Base-by-base conservation (phyloP, 2,888 invertebrate species). In the Epistrophella euchroma region DNA sequence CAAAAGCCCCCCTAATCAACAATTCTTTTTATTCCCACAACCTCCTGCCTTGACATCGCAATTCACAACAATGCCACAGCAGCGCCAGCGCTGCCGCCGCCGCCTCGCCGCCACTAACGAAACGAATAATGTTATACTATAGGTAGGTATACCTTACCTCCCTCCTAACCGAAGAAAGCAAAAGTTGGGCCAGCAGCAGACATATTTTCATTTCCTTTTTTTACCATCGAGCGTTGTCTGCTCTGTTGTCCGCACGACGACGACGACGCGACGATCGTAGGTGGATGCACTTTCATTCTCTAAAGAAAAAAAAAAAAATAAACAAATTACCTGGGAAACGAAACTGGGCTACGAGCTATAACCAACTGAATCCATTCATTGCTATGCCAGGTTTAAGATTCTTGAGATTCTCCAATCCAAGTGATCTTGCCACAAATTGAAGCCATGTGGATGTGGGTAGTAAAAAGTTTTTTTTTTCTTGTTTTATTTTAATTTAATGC, bases 221-320 rank as follows among this genome's bases (percentile, higher is more conserved):
- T 19, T 19, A 47, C n/a, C 62, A n/a, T 40, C 25, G 5, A 56
- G 11, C 19, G 32, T 66, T 47, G 32, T 17, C 64, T 45, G 17
- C 45, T 50, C 45, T 50, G 4, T 28, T 25, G n/a, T 64, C 47
- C 19, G 32, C 32, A 28, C 45, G 32, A 47, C 52, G 25, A 22
- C 50, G 19, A 22, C 50, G 22, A 50, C 13, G 22, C 22, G 22
- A 22, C 47, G 66, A 47, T 66, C 47, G 66, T 47, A 66, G 66
- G 66, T 47, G 66, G 66, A 66, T 66, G 66, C 66, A 66, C 47
- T 66, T 66, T 66, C 66, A 9, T 47, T 66, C 43, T 62, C n/a
- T 62, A 43, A 62, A 22, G 15, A 37, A 15, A 6, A 22, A 60
- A 37, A 58, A 22, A 25, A 60, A 4, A 60, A n/a, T n/a, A 40